Evolutionary conservation across 2,888 invertebrate species (phyloP).

Genomic region (Synergus umbraculus): DNA sequence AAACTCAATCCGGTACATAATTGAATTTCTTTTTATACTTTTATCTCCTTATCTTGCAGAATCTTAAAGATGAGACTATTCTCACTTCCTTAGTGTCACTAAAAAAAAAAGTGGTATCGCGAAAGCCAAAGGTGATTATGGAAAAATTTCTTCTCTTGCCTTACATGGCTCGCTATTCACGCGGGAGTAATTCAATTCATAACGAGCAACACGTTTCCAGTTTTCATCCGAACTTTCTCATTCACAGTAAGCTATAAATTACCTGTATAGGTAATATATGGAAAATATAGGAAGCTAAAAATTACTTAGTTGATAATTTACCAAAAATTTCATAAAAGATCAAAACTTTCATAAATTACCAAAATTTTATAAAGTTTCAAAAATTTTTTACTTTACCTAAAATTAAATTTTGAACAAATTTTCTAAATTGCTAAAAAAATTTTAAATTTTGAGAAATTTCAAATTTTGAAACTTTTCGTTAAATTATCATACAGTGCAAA

Average conservation of each 20-base stretch:
- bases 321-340: no score
- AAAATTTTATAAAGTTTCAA: no score
- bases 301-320: no score
- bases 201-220: constrained; percentile 53
- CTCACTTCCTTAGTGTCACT: constrained; percentile 47
- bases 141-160: constrained; percentile 50
- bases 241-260: not conserved
- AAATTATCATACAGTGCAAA: no score
- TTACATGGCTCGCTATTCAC: constrained; percentile 49
- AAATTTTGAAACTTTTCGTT: no score
- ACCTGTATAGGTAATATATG: no score
- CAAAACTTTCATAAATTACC: not conserved
- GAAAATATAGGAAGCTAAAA: no score
- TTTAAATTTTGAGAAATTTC: no score
- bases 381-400: no score
- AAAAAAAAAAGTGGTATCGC: constrained; percentile 38
- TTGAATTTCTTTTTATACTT: not conserved
- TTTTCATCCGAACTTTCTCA: constrained; percentile 23
- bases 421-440: no score
- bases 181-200: constrained; percentile 62
- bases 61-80: not conserved
- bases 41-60: not conserved
- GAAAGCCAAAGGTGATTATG: constrained; percentile 49
- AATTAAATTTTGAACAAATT: no score
- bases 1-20: not conserved